Evolutionary conservation across 2,797 vertebrate genomes (phyloP).

Genomic region (Leontocebus nigricollis): DNA sequence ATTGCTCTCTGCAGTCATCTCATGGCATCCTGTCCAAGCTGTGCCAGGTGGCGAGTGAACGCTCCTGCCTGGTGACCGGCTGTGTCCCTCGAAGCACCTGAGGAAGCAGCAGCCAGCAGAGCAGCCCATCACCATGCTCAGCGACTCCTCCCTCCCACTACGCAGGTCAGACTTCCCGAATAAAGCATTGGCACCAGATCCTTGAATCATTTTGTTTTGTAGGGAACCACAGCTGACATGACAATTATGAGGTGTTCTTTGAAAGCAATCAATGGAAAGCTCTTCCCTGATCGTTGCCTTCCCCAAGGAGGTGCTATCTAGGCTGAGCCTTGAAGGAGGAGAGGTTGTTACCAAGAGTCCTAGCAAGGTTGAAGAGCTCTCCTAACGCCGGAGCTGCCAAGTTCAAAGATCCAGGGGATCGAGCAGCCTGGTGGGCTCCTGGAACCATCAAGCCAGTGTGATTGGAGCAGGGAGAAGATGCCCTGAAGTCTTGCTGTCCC

Average conservation of each 20-base stretch:
- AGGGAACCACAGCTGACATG: not conserved
- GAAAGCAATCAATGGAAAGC: not conserved
- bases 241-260: not conserved
- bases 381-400: not conserved
- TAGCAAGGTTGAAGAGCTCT: not conserved
- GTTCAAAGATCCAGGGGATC: not conserved
- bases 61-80: not conserved
- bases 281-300: not conserved
- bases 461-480: not conserved
- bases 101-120: not conserved
- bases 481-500: not conserved
- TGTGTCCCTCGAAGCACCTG: not conserved
- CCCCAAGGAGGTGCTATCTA: not conserved
- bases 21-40: not conserved
- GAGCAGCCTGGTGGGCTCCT: not conserved
- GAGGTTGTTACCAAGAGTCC: not conserved
- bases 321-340: not conserved
- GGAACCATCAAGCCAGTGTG: not conserved
- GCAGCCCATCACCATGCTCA: not conserved
- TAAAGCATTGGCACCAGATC: not conserved
- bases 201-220: not conserved
- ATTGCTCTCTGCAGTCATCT: not conserved
- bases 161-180: not conserved
- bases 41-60: rapidly evolving
- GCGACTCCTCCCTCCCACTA: rapidly evolving